phyloP scores from a whole-genome alignment of 2,113 vertebrate species.

The Gila orcuttii region DNA sequence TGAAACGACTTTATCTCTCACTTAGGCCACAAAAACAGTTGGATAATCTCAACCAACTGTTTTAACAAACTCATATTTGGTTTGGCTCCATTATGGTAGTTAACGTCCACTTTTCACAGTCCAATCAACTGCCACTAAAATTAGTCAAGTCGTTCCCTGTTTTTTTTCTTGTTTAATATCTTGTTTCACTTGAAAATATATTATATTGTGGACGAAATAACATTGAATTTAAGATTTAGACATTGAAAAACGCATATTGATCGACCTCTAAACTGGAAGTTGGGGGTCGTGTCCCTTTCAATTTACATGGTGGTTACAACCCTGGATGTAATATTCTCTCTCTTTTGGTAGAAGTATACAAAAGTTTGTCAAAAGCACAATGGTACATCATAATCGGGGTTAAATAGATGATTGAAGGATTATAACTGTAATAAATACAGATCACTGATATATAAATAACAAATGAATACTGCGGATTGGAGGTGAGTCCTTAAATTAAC shows the following conservation, averaged over 20 bases:
- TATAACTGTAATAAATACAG: conserved; percentile 74
- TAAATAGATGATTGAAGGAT: conserved; percentile 58
- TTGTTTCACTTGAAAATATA: neutral
- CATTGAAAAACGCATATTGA: neutral
- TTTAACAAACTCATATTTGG: neutral
- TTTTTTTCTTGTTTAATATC: neutral
- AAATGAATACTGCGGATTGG: conserved; percentile 52
- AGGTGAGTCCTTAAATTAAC: conserved; percentile 73
- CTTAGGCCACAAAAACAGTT: neutral
- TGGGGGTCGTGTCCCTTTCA: neutral
- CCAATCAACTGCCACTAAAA: neutral
- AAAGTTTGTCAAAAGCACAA: conserved; percentile 34
- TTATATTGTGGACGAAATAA: neutral
- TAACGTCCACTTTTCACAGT: neutral
- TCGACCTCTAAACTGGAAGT: neutral
- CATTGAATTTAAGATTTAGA: neutral
- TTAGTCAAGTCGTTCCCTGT: neutral
- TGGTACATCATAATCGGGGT: conserved; percentile 54
- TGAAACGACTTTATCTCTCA: neutral
- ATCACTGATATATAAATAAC: conserved; percentile 73
- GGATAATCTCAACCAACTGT: neutral
- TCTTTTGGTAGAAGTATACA: conserved; percentile 27
- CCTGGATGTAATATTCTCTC: neutral
- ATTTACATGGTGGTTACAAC: neutral
- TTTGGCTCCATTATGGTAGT: neutral